Conservation (phyloP, 2,113 vertebrate species). For the Neolamprologus longior region DNA sequence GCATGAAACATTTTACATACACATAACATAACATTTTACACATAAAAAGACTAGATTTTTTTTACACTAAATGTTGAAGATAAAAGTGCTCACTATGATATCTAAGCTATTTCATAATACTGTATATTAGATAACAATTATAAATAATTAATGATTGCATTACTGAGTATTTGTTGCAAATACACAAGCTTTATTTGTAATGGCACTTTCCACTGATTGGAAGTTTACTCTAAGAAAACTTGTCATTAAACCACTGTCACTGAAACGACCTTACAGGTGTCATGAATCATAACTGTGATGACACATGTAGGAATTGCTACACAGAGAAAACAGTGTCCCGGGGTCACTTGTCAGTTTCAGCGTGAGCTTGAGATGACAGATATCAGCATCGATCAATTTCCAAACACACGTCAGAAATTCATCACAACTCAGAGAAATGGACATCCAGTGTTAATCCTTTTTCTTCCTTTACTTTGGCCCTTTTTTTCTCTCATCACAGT, state of each 20-base stretch:
- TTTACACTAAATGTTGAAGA: not conserved
- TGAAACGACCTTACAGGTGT: not conserved
- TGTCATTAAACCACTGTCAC: not conserved
- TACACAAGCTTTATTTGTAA: not conserved
- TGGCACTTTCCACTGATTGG: not conserved
- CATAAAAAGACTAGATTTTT: not conserved
- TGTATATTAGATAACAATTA: not conserved
- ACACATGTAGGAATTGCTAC: not conserved
- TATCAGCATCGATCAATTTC: constrained; percentile 2
- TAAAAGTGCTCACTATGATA: not conserved
- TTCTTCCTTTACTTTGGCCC: not conserved
- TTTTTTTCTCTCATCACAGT: not conserved
- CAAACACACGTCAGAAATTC: constrained; percentile 8
- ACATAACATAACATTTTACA: not conserved
- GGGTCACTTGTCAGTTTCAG: not conserved
- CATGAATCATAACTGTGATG: not conserved
- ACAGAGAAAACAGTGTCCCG: not conserved
- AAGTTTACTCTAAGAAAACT: not conserved
- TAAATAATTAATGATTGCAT: not conserved
- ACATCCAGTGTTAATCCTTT: not conserved
- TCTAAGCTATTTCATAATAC: not conserved
- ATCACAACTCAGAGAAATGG: not conserved
- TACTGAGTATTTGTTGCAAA: not conserved
- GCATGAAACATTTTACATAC: not conserved
- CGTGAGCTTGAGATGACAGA: not conserved